Conservation (phyloP, 2,797 vertebrate species). For the Danio tinwini region DNA sequence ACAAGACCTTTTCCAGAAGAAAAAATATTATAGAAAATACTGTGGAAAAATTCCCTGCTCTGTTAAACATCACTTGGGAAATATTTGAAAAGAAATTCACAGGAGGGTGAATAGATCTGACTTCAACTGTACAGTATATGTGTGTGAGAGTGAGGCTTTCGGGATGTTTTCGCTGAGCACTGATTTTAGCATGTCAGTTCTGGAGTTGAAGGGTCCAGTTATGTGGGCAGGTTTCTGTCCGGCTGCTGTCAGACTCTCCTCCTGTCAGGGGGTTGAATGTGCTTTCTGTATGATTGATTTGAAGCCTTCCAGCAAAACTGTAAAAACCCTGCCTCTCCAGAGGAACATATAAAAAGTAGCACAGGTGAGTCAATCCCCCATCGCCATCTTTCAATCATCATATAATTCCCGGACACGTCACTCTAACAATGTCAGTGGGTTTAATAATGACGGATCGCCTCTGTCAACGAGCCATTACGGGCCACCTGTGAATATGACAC, state of each 20-base stretch:
- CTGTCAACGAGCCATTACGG: conserved; percentile 1
- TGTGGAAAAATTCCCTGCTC: no score
- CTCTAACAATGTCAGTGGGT: not conserved
- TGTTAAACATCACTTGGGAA: no score
- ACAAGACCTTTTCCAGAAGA: no score
- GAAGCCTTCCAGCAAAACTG: conserved; percentile 31
- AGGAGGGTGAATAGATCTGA: no score
- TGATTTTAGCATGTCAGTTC: conserved; percentile 12
- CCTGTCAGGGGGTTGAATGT: not conserved
- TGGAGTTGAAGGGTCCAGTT: conserved; percentile 23
- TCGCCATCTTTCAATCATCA: conserved; percentile 1
- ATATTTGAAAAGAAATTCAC: no score
- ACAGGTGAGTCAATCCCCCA: not conserved
- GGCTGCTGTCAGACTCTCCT: conserved; percentile 36
- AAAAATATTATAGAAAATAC: no score
- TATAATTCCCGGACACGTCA: not conserved
- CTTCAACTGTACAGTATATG: not conserved
- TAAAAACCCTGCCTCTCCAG: conserved; percentile 11
- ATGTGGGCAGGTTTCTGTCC: conserved; percentile 36
- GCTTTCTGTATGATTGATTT: conserved; percentile 20
- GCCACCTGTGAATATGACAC: conserved; percentile 22
- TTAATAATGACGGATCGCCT: conserved; percentile 43
- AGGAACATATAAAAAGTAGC: not conserved
- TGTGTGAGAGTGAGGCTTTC: not conserved
- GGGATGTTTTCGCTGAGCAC: not conserved